A percentile compares a stretch with the other conserved stretches of the same genome.
Evolutionary conservation across 2,113 vertebrate species (phyloP).

Genomic region (Galemys pyrenaicus): DNA sequence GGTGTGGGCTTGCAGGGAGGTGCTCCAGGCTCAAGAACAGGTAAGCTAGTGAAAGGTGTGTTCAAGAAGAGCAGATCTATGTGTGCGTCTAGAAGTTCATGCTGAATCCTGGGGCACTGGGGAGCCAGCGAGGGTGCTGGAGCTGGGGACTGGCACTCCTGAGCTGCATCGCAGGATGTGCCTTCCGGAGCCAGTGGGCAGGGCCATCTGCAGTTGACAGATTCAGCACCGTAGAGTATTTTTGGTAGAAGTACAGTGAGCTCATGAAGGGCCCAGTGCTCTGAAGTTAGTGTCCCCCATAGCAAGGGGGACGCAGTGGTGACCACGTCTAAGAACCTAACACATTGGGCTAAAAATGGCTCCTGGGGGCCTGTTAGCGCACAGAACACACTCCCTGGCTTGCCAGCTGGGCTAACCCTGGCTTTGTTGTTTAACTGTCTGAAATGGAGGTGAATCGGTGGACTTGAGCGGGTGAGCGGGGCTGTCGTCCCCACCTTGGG

Average conservation of each 20-base stretch:
- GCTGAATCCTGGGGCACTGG: not conserved
- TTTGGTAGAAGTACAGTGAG: not conserved
- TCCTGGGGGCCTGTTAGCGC: not conserved
- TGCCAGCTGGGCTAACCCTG: not conserved
- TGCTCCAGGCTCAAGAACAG: not conserved
- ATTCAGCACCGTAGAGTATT: not conserved
- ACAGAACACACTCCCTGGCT: not conserved
- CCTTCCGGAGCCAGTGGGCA: too few species aligned
- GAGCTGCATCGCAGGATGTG: not conserved
- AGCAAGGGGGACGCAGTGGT: not conserved
- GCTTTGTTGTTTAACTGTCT: not conserved
- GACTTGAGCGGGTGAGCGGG: rapidly evolving
- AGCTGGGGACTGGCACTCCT: rapidly evolving
- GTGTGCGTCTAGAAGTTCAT: not conserved
- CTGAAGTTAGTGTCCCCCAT: not conserved
- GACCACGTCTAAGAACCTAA: not conserved
- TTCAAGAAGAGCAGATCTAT: not conserved
- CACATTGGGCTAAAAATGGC: not conserved
- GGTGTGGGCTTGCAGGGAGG: not conserved
- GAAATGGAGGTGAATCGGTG: not conserved
- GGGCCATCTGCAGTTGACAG: not conserved
- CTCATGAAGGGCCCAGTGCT: not conserved
- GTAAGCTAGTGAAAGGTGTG: not conserved
- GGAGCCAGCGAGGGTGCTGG: not conserved
- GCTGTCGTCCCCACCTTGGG: not conserved